Conservation (phyloP, 1,140 invertebrate species). For the Zaprionus nigranus region DNA sequence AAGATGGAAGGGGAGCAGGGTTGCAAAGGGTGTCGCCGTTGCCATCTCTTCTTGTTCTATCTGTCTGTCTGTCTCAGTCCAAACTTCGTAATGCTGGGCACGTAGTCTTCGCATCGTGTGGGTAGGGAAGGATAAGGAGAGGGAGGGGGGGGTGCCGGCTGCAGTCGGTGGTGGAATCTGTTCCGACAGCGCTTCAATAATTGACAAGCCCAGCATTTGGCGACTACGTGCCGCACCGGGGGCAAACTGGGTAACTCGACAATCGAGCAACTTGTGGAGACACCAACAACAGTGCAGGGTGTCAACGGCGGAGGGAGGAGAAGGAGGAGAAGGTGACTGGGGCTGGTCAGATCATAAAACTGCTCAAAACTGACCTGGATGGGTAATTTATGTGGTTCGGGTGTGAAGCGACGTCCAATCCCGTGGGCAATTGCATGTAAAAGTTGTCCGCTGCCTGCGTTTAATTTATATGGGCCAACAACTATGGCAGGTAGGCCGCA, state of each 20-base stretch:
- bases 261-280: slow-evolving; percentile 5
- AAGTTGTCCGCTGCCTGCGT: slow-evolving; percentile 75
- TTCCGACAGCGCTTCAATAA: slow-evolving; percentile 52
- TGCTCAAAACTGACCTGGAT: slow-evolving; percentile 74
- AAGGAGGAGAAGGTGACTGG: background rate
- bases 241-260: slow-evolving; percentile 10
- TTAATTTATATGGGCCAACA: slow-evolving; percentile 74
- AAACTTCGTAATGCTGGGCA: slow-evolving; percentile 57
- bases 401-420: slow-evolving; percentile 64
- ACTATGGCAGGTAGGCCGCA: slow-evolving; percentile 47
- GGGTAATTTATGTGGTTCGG: slow-evolving; percentile 73
- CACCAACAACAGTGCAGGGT: background rate
- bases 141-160: slow-evolving; percentile 22
- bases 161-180: slow-evolving; percentile 67
- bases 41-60: background rate
- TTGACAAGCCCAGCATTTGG: slow-evolving; percentile 55
- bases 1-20: background rate
- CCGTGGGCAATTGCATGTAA: slow-evolving; percentile 77
- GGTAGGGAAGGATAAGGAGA: background rate
- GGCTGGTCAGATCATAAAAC: slow-evolving; percentile 59
- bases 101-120: slow-evolving; percentile 41
- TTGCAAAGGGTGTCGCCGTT: background rate
- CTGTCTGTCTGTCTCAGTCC: slow-evolving; percentile 11
- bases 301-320: background rate
- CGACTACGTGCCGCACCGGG: slow-evolving; percentile 40